A percentile compares a stretch with the other conserved stretches of the same genome.
These are phyloP conservation scores for Gymnothorax reevesii DNA, from an alignment of 2,797 vertebrate genomes.

Conservation along the genomic window DNA sequence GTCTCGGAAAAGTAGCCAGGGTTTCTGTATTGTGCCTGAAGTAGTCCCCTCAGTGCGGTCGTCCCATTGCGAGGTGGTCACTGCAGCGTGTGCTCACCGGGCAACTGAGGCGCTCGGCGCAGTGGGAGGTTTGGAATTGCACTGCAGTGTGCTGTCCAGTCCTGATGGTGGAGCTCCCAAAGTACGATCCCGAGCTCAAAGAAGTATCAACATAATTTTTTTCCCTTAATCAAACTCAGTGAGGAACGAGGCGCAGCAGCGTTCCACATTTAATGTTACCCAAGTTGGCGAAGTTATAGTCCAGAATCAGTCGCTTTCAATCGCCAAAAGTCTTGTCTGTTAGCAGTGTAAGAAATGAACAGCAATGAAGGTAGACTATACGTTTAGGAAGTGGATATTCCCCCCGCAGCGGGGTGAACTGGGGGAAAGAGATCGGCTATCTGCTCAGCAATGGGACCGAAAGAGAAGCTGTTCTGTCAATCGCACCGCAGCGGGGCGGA, in stretches of 20 bases:
- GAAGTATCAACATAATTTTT: constrained; percentile 49
- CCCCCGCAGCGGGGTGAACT: too few species aligned
- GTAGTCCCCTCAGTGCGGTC: constrained; percentile 63
- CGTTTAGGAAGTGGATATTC: too few species aligned
- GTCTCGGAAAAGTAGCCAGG: constrained; percentile 32
- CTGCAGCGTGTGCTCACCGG: constrained; percentile 52
- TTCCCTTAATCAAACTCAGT: neutral
- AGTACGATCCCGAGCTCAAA: constrained; percentile 53
- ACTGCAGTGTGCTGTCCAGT: constrained; percentile 50
- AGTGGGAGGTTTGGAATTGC: constrained; percentile 58
- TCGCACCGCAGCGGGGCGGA: too few species aligned
- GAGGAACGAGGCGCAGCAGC: neutral
- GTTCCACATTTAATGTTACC: neutral
- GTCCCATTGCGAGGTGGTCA: constrained; percentile 65
- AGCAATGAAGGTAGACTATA: too few species aligned
- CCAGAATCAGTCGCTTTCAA: neutral
- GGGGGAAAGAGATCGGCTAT: too few species aligned
- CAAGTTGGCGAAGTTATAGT: neutral
- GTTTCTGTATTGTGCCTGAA: constrained; percentile 46
- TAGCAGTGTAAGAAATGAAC: too few species aligned
- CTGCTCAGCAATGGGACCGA: too few species aligned
- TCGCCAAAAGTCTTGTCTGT: neutral
- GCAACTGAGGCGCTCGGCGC: constrained; percentile 42
- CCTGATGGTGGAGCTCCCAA: constrained; percentile 49
- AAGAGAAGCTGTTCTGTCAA: too few species aligned